phyloP scores from a whole-genome alignment of 2,797 vertebrate species.

The Carcharodon carcharias region DNA sequence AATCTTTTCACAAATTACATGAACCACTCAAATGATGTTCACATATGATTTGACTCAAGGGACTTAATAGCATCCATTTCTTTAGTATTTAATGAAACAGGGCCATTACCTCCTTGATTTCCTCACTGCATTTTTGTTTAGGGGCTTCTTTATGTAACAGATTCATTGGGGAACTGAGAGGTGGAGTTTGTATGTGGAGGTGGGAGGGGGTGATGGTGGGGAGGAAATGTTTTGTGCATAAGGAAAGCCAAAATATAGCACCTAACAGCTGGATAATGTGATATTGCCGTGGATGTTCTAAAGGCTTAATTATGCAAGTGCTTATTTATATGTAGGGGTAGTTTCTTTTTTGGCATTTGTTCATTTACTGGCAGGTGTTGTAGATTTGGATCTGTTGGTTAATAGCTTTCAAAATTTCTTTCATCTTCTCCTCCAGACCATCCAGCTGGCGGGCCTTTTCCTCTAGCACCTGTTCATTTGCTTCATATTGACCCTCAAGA shows the following conservation, averaged over 20 bases:
- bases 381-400: constrained; percentile 97
- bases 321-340: neutral
- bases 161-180: neutral
- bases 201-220: neutral
- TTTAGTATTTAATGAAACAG: neutral
- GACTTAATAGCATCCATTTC: neutral
- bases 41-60: neutral
- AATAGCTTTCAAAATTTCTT: constrained; percentile 77
- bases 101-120: neutral
- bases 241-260: neutral
- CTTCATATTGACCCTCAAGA: constrained; percentile 80
- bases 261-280: neutral
- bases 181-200: too few relatives aligned
- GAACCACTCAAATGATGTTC: neutral
- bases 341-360: constrained; percentile 31
- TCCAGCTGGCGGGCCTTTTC: constrained; percentile 84
- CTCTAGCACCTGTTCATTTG: constrained; percentile 78
- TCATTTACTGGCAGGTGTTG: constrained; percentile 87
- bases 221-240: neutral
- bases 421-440: constrained; percentile 90
- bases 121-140: neutral
- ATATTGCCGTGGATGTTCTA: neutral
- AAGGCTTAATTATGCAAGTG: neutral
- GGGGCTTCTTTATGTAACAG: neutral
- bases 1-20: neutral